Conservation (phyloP, 2,797 vertebrate genomes). For the Eremophila alpestris region DNA sequence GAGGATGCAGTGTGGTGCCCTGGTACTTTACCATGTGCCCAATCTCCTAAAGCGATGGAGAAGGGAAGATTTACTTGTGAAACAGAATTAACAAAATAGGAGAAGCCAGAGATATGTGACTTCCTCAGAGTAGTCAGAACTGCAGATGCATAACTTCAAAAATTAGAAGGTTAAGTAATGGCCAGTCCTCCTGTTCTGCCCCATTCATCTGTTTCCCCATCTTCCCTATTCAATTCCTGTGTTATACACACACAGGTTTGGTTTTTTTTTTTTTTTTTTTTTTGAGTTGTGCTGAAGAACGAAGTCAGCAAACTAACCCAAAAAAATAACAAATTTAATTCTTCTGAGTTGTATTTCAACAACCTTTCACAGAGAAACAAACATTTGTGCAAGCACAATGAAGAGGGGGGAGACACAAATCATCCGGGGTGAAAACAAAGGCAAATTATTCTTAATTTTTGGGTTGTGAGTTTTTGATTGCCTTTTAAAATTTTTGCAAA, state of each 20-base stretch:
- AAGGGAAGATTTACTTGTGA: neutral
- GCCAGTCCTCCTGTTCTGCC: neutral
- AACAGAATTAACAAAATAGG: neutral
- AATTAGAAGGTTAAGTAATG: neutral
- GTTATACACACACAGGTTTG: neutral
- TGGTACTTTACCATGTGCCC: neutral
- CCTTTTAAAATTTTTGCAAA: neutral
- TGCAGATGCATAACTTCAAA: neutral
- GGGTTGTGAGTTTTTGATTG: neutral
- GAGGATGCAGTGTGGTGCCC: neutral
- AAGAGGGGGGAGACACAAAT: neutral
- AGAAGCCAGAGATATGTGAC: neutral
- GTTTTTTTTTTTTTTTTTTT: neutral
- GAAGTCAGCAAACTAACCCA: neutral
- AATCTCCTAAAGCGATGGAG: neutral
- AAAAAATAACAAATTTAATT: neutral
- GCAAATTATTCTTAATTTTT: neutral
- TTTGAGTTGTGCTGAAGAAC: neutral
- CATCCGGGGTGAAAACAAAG: neutral
- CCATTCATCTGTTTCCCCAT: neutral
- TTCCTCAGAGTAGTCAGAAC: neutral
- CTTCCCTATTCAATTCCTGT: neutral
- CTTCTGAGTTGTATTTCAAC: neutral
- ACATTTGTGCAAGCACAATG: neutral
- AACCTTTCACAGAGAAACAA: neutral